A percentile compares a stretch with the other conserved stretches of the same genome.
These are phyloP conservation scores for Drosophila sordidula DNA, from an alignment of 2,888 invertebrate species.

Conservation along the genomic window DNA sequence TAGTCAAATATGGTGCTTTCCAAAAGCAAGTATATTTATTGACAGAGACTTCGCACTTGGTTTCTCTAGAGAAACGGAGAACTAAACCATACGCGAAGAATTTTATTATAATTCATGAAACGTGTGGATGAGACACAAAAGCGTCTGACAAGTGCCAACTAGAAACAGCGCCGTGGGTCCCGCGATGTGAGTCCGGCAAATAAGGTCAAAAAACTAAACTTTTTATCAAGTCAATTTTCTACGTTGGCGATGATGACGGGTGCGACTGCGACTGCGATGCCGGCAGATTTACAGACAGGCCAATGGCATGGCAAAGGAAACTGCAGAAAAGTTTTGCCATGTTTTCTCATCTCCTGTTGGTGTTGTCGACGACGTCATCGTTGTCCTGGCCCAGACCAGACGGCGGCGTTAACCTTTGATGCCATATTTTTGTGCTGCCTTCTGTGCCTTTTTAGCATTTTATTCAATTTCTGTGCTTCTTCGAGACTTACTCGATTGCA, in stretches of 20 bases:
- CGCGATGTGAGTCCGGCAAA: slow-evolving; percentile 41
- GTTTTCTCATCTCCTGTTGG: slow-evolving; percentile 39
- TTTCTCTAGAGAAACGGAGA: slow-evolving; percentile 8
- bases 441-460: slow-evolving; percentile 51
- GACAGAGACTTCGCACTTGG: slow-evolving; percentile 1
- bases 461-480: slow-evolving; percentile 64
- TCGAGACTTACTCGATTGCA: slow-evolving; percentile 61
- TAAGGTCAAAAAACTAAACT: slow-evolving; percentile 64
- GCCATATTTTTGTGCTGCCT: slow-evolving; percentile 48
- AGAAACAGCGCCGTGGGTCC: slow-evolving; percentile 1
- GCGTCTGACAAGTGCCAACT: slow-evolving; percentile 54
- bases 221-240: slow-evolving; percentile 78
- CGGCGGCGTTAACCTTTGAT: slow-evolving; percentile 73
- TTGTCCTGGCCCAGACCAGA: slow-evolving; percentile 61
- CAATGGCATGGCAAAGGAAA: slow-evolving; percentile 69
- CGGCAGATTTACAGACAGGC: slow-evolving; percentile 65
- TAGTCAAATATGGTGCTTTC: too few species aligned
- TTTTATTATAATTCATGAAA: slow-evolving; percentile 77
- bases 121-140: slow-evolving; percentile 61
- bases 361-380: slow-evolving; percentile 28
- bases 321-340: slow-evolving; percentile 63
- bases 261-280: slow-evolving; percentile 26
- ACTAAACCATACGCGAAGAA: slow-evolving; percentile 25
- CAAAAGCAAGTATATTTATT: neutral
- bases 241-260: slow-evolving; percentile 45